Evolutionary conservation across 2,113 vertebrate species (phyloP), one percentile per base, ranked within the genome.

Genomic region (Neolamprologus tretocephalus): DNA sequence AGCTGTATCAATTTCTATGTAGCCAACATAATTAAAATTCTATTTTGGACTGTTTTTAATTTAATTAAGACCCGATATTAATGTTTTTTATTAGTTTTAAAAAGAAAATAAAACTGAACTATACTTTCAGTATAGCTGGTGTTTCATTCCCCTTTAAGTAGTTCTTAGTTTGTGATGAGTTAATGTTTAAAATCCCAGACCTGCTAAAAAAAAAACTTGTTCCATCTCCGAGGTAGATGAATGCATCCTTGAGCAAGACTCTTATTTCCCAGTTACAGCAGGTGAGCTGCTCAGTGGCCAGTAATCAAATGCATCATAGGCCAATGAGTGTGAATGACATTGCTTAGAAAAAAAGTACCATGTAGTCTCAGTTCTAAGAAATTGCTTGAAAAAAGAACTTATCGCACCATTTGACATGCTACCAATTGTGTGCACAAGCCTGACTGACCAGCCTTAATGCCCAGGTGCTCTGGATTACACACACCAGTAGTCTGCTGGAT

Each of bases 391-490:
- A 71, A 71, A 68, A n/a, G 73, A 90, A 81, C 81, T 84, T 54
- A 89, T 89, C 80, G 8, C 79, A 83, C 63, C 78, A 81, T 92
- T 88, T 86, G 82, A 86, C 49, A 68, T 68, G 81, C 37, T 51
- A 63, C 33, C 78, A 86, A 88, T 87, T 28, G 81, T 83, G 90
- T 89, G 89, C 80, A 90, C 87, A 82, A 85, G 88, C 85, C 83
- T 87, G 89, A 89, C 58, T 89, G 90, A 94, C 84, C 86, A 80
- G 80, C 68, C 42, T 81, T 86, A 91, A 87, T 89, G 87, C 51
- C 83, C 81, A 71, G 87, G 54, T 84, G 4, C 80, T 89, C 73
- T 79, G 85, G 80, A 93, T 95, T 92, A 90, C 82, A 92, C 93
- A 92, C 89, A 53, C 61, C 88, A 85, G 35, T 58, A 71, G 87